Conservation (phyloP, 37 sponge, comb jelly and placozoan genomes). For the Ephydatia muelleri region DNA sequence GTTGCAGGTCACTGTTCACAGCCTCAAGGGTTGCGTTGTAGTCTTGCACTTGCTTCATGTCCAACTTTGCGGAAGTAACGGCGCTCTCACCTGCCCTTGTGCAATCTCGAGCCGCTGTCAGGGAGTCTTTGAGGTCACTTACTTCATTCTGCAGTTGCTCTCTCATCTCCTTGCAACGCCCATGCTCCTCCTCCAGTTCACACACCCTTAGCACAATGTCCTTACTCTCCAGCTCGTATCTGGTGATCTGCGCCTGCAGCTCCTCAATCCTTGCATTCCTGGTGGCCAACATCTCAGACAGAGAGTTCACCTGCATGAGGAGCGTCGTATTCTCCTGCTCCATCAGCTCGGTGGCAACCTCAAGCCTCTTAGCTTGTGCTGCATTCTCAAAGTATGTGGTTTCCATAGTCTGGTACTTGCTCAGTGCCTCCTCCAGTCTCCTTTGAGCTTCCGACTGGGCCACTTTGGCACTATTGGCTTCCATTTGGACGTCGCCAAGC, state of each 20-base stretch:
- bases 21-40: conserved; percentile 26
- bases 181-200: conserved; percentile 50
- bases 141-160: conserved; percentile 15
- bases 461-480: neutral
- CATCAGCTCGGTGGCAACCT: conserved; percentile 21
- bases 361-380: conserved; percentile 10
- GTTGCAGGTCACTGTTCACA: conserved; percentile 24
- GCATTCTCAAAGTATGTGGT: conserved; percentile 35
- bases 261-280: conserved; percentile 46
- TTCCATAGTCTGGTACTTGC: conserved; percentile 10
- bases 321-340: conserved; percentile 44
- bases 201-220: conserved; percentile 35
- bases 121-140: conserved; percentile 1
- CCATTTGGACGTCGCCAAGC: conserved; percentile 3
- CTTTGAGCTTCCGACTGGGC: neutral
- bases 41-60: conserved; percentile 14
- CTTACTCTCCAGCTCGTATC: conserved; percentile 29
- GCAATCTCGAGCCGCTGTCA: neutral
- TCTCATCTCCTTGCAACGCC: conserved; percentile 1
- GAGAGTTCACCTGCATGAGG: conserved; percentile 46
- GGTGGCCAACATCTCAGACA: conserved; percentile 47
- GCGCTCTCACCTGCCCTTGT: neutral
- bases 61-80: conserved; percentile 4
- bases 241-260: conserved; percentile 24
- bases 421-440: conserved; percentile 33